phyloP scores from a whole-genome alignment of 2,797 vertebrate species.

The Lepilemur septentrionalis region DNA sequence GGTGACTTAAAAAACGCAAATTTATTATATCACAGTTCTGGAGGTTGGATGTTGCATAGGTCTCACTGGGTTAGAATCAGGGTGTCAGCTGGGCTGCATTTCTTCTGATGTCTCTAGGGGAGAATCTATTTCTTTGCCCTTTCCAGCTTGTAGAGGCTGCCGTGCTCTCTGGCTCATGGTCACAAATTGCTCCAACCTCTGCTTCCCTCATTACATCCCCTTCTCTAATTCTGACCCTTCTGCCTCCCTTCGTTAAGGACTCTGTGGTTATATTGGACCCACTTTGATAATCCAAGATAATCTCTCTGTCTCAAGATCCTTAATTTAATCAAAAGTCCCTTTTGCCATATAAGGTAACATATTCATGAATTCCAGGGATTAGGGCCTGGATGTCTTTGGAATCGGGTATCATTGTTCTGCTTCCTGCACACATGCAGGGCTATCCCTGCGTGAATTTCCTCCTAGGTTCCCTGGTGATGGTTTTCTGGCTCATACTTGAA shows the following conservation, averaged over 20 bases:
- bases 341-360: not conserved
- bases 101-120: not conserved
- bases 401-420: not conserved
- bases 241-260: not conserved
- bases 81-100: not conserved
- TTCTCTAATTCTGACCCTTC: not conserved
- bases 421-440: not conserved
- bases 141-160: not conserved
- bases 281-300: not conserved
- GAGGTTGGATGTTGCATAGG: not conserved
- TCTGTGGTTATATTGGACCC: not conserved
- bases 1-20: not conserved
- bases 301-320: not conserved
- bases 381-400: not conserved
- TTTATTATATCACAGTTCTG: not conserved
- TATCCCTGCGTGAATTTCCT: not conserved
- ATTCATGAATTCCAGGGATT: not conserved
- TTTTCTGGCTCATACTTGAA: not conserved
- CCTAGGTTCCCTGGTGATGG: not conserved
- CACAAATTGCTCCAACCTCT: not conserved
- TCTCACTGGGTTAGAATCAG: not conserved
- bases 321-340: not conserved
- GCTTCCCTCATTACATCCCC: not conserved
- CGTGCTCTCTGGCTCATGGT: not conserved
- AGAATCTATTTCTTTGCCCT: not conserved